Base-by-base conservation (phyloP, 2,888 invertebrate species). In the Gymnosoma rotundatum region DNA sequence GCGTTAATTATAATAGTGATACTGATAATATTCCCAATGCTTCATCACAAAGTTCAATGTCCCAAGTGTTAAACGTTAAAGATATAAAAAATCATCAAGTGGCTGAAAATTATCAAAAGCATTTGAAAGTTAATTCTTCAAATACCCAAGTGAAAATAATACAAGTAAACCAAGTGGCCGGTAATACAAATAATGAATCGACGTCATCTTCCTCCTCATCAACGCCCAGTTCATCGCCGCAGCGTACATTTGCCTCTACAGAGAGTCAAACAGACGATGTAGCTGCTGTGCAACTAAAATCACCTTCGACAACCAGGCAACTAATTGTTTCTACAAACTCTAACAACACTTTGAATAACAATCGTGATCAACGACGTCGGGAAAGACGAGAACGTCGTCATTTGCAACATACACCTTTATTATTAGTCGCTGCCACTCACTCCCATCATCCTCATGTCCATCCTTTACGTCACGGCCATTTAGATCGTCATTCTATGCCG, bases 181-280 rank as follows among this genome's bases (percentile, higher is more conserved):
- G 69, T 16, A 61, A 42, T 18, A 16, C 75, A 45, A 69, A 63
- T 20, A 74, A 72, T 48, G 48, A 70, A 42, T n/a, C 42, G 0
- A 12, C 42, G 1, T n/a, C 69, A n/a, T 56, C 64, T 1, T 70
- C 81, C 21, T 36, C 72, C 20, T n/a, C 78, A 9, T 64, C 86
- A 67, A 52, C 81, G 36, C 60, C 78, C 20, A 10, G 82, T 48
- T 73, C 83, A 75, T 83, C 88, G 58, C 86, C 88, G 93, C 89
- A 93, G 94, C 91, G 92, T 90, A 95, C 95, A 89, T 95, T 95
- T 89, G 95, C 94, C 86, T 96, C 95, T 87, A 95, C 95, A 38
- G 95, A 96, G 93, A 95, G 95, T 76, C 96, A 96, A 93, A 96
- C 96, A 64, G 96, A 96, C 92, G 94, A 94, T 85, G 92, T 93